Evolutionary conservation across 2,797 vertebrate genomes (phyloP).

Genomic region (Sebastes vulpes): DNA sequence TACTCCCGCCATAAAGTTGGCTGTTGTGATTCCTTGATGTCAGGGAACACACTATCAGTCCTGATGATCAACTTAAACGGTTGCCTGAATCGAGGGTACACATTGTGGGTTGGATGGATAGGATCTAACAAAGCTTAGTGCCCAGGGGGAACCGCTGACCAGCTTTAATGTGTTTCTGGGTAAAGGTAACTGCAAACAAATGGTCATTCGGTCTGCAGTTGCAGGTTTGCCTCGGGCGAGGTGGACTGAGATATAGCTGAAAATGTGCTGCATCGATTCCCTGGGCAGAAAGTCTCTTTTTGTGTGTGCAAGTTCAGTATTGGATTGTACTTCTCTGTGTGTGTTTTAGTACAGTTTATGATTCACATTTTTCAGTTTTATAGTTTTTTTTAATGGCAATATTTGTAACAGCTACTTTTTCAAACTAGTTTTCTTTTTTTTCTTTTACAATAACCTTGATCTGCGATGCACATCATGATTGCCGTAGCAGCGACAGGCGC

Average conservation of each 20-base stretch:
- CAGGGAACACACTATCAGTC: conserved; percentile 16
- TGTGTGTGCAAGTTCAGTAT: not conserved
- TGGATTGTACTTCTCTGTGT: not conserved
- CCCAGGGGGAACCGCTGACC: conserved; percentile 6
- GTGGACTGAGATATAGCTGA: not conserved
- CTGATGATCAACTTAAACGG: conserved; percentile 24
- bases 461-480: not conserved
- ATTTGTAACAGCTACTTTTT: not conserved
- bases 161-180: conserved; percentile 30
- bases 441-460: not conserved
- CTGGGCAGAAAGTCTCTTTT: not conserved
- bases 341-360: not conserved
- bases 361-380: not conserved
- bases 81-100: not conserved
- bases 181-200: conserved; percentile 46
- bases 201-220: conserved; percentile 35
- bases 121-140: conserved; percentile 19
- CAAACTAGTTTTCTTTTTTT: not conserved
- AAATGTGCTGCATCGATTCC: conserved; percentile 2
- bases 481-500: not conserved
- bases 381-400: not conserved
- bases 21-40: conserved; percentile 16
- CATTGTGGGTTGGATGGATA: conserved; percentile 11
- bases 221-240: conserved; percentile 25
- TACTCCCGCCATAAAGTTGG: not conserved